phyloP scores from a whole-genome alignment of 1,140 invertebrate species.

The Drosophila cardini region DNA sequence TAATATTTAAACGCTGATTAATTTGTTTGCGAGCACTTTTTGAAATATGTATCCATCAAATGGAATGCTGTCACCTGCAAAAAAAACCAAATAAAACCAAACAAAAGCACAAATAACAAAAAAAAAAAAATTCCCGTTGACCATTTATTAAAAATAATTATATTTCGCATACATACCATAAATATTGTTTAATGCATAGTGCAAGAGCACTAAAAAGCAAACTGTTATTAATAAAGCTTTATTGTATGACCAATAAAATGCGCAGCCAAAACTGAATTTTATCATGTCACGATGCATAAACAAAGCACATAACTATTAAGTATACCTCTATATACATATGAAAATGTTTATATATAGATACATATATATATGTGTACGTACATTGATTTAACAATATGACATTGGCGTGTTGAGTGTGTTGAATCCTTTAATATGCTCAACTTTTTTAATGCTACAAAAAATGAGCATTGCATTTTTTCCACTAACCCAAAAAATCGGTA shows the following conservation, averaged over 20 bases:
- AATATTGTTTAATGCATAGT: slow-evolving; percentile 42
- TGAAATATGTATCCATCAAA: slow-evolving; percentile 11
- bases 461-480: slow-evolving; percentile 50
- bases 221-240: slow-evolving; percentile 56
- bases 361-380: background rate
- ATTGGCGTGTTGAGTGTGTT: slow-evolving; percentile 57
- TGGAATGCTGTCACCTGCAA: slow-evolving; percentile 34
- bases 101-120: no score
- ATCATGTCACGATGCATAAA: slow-evolving; percentile 53
- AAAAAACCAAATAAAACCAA: background rate
- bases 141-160: slow-evolving; percentile 52
- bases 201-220: slow-evolving; percentile 31
- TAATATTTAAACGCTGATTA: slow-evolving; percentile 3
- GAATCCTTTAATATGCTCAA: slow-evolving; percentile 71
- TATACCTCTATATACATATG: background rate
- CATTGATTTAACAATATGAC: slow-evolving; percentile 42
- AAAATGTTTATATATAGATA: slow-evolving; percentile 1
- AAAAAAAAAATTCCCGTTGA: background rate
- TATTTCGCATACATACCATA: slow-evolving; percentile 34
- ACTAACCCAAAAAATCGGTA: slow-evolving; percentile 19
- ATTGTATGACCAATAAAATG: slow-evolving; percentile 50
- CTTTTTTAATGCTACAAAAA: slow-evolving; percentile 46
- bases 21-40: slow-evolving; percentile 6
- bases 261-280: slow-evolving; percentile 39
- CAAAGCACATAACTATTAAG: slow-evolving; percentile 10